Evolutionary conservation across 2,797 vertebrate genomes (phyloP).

Genomic region (Anisognathus igniventris): DNA sequence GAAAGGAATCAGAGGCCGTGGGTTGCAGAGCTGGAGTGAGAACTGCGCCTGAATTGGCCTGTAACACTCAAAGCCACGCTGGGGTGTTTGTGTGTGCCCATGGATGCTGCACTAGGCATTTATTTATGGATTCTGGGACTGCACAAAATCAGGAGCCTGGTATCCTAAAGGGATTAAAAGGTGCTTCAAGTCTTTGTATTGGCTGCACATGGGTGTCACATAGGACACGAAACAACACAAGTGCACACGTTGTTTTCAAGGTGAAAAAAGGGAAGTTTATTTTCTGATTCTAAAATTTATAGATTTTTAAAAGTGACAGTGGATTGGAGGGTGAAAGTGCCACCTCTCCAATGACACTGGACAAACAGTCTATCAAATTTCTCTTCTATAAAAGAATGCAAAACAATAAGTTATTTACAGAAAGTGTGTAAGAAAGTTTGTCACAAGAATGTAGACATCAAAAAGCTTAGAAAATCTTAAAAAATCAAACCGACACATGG

Average conservation of each 20-base stretch:
- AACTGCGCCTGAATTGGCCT: neutral
- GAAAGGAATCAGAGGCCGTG: neutral
- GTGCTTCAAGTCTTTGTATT: neutral
- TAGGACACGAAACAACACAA: neutral
- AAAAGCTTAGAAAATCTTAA: too few species aligned
- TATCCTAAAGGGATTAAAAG: neutral
- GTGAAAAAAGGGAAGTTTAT: neutral
- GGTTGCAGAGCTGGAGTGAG: neutral
- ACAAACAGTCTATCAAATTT: too few species aligned
- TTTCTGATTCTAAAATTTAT: neutral
- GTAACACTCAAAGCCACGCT: neutral
- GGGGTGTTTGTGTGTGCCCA: neutral
- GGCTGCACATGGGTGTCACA: neutral
- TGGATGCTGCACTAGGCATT: neutral
- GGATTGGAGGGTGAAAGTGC: too few species aligned
- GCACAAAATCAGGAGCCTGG: neutral
- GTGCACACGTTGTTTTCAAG: neutral
- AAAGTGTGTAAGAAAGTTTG: too few species aligned
- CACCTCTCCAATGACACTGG: too few species aligned
- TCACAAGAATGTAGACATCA: too few species aligned
- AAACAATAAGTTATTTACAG: too few species aligned
- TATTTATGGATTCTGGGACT: neutral
- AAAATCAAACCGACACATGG: rapidly evolving
- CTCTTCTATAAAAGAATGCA: too few species aligned
- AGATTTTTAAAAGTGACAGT: too few species aligned